These are phyloP conservation scores for Fragum fragum DNA, from an alignment of 2,888 invertebrate species.

Conservation along the genomic window DNA sequence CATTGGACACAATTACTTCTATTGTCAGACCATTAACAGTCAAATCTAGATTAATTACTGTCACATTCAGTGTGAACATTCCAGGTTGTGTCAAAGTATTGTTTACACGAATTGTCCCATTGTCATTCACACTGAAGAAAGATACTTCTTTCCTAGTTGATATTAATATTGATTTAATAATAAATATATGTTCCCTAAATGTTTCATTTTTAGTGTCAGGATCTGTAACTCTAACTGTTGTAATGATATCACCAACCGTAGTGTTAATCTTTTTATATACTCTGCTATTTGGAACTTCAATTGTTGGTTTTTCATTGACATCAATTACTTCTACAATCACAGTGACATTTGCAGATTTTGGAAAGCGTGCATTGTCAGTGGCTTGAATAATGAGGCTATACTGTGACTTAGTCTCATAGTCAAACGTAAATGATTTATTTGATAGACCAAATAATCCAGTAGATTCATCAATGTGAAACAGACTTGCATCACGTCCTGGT, in stretches of 20 bases:
- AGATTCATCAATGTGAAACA: neutral
- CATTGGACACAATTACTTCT: constrained; percentile 24
- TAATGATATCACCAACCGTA: constrained; percentile 3
- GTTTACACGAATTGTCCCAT: constrained; percentile 3
- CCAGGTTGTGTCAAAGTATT: neutral
- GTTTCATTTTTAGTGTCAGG: neutral
- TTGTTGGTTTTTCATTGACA: constrained; percentile 22
- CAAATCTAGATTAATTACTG: neutral
- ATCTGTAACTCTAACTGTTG: constrained; percentile 13
- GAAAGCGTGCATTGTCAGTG: constrained; percentile 16
- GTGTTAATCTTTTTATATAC: constrained; percentile 25
- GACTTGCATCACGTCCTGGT: neutral
- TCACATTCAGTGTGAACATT: constrained; percentile 1
- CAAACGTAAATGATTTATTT: constrained; percentile 11
- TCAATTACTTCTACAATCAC: constrained; percentile 1
- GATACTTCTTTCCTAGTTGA: neutral
- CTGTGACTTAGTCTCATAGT: constrained; percentile 3
- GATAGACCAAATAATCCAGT: constrained; percentile 2
- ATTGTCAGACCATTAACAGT: neutral
- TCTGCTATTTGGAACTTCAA: neutral
- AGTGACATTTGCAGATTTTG: constrained; percentile 2
- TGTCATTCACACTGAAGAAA: constrained; percentile 7
- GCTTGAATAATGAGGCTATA: constrained; percentile 1
- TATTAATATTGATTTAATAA: neutral
- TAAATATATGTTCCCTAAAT: neutral